Evolutionary conservation across 2,797 vertebrate genomes (phyloP).

Genomic region (Oreonectes daqikongensis): DNA sequence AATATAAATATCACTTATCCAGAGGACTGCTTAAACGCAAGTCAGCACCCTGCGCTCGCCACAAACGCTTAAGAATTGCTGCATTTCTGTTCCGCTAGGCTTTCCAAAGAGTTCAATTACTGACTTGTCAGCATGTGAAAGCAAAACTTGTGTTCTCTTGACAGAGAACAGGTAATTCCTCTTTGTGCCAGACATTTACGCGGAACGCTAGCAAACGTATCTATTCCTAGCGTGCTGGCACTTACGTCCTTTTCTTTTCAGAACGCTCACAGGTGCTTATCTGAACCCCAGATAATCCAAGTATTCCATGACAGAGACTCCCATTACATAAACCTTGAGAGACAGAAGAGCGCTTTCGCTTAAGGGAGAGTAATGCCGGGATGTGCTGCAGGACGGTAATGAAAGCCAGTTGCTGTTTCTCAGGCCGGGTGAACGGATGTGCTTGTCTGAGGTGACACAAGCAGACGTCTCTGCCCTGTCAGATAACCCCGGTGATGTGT

Average conservation of each 20-base stretch:
- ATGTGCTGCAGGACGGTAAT: constrained; percentile 28
- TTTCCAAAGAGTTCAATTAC: constrained; percentile 20
- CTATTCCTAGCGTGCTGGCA: constrained; percentile 26
- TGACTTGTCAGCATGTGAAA: constrained; percentile 16
- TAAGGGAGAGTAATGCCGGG: constrained; percentile 39
- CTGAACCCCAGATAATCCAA: constrained; percentile 19
- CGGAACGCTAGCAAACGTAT: background rate
- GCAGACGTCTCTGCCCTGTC: constrained; percentile 15
- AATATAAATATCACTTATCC: constrained; percentile 14
- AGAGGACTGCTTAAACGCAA: background rate
- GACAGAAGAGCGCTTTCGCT: constrained; percentile 31
- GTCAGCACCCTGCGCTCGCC: background rate
- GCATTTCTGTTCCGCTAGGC: background rate
- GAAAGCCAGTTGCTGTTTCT: constrained; percentile 43
- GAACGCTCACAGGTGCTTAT: constrained; percentile 34
- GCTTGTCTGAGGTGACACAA: constrained; percentile 29
- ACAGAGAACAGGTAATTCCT: constrained; percentile 42
- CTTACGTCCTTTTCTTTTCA: constrained; percentile 15
- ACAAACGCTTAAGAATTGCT: constrained; percentile 14
- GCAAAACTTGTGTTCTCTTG: constrained; percentile 24
- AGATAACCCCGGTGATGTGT: constrained; percentile 18
- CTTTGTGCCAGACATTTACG: constrained; percentile 14
- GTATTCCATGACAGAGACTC: constrained; percentile 28
- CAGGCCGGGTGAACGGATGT: constrained; percentile 29
- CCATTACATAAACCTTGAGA: constrained; percentile 38